Conservation (phyloP, 2,888 invertebrate genomes). For the Orthonychiurus folsomi region DNA sequence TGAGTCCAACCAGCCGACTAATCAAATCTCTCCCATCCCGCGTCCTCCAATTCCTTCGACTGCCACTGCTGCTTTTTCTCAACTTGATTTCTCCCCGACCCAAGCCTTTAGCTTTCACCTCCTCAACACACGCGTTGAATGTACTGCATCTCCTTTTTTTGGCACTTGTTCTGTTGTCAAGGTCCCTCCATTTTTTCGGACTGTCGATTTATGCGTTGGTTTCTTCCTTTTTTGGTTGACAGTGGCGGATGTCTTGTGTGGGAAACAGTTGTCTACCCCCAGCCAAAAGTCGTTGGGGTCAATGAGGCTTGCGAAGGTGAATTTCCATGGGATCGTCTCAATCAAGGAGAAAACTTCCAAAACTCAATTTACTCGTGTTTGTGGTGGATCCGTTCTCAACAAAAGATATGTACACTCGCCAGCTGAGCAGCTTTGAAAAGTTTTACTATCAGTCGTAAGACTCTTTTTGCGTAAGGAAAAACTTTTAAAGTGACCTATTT, state of each 20-base stretch:
- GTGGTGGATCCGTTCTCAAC: conserved; percentile 25
- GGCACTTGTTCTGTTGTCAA: no score
- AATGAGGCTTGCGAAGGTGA: conserved; percentile 19
- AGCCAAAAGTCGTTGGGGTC: conserved; percentile 25
- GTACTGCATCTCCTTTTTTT: no score
- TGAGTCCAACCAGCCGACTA: conserved; percentile 34
- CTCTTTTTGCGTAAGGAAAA: no score
- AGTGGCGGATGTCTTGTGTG: conserved; percentile 25
- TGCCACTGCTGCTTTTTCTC: conserved; percentile 1
- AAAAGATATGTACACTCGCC: conserved; percentile 22
- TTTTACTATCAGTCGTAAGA: conserved; percentile 11
- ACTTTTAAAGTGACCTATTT: no score
- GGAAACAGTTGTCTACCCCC: conserved; percentile 23
- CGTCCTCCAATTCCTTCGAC: conserved; percentile 9
- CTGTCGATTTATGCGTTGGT: background rate
- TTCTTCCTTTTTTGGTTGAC: conserved; percentile 1
- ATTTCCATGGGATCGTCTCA: conserved; percentile 27
- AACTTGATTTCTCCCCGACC: background rate
- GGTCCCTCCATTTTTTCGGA: no score
- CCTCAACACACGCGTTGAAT: no score
- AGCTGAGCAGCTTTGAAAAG: conserved; percentile 23
- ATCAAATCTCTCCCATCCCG: conserved; percentile 28
- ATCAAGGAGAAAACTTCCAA: conserved; percentile 21
- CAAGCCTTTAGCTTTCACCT: no score
- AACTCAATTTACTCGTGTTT: conserved; percentile 16